Base-by-base conservation (phyloP, 2,888 invertebrate species). In the Polia nebulosa region DNA sequence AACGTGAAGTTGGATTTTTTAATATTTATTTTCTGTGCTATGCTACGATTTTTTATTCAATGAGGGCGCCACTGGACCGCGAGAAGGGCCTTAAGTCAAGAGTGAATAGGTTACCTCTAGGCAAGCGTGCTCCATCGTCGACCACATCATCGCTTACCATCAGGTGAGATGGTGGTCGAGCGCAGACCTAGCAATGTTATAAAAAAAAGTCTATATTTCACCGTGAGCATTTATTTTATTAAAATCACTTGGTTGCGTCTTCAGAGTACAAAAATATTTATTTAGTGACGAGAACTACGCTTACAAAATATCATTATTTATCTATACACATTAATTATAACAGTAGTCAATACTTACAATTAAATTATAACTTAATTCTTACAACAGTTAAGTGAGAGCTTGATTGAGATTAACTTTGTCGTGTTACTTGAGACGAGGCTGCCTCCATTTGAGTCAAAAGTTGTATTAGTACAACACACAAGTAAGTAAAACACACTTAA, bases 291-390 rank as follows among this genome's bases (percentile, higher is more conserved):
- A 81, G 57, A 72, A 76, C 52, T 76, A 75, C 49, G 62, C 66
- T 76, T 71, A 71, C 13, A 69, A 63, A 63, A 61, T 68, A 69
- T 20, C 52, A 55, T 58, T 62, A 76, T 22, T 11, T n/a, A 66
- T 52, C 51, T 73, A 73, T 57, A 68, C 68, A 74, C 47, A 73
- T 49, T 70, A 64, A 72, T 72, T 56, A 62, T 67, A 79, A 76
- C 76, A 79, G 47, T 72, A 66, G 72, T 81, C 76, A 81, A 78
- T 81, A 81, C 81, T 81, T 81, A 75, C 17, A 47, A 51, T 51
- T 74, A 59, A 66, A 71, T 56, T 64, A 72, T 65, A 74, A 74
- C 58, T 69, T 69, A 70, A 49, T 55, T 60, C 59, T 68, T 70
- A 75, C n/a, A 49, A 76, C 41, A 68, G 25, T 34, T 59, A 41